A percentile compares a stretch with the other conserved stretches of the same genome.
These are phyloP conservation scores for Scartelaos histophorus DNA, from an alignment of 2,113 vertebrate species.

Conservation along the genomic window DNA sequence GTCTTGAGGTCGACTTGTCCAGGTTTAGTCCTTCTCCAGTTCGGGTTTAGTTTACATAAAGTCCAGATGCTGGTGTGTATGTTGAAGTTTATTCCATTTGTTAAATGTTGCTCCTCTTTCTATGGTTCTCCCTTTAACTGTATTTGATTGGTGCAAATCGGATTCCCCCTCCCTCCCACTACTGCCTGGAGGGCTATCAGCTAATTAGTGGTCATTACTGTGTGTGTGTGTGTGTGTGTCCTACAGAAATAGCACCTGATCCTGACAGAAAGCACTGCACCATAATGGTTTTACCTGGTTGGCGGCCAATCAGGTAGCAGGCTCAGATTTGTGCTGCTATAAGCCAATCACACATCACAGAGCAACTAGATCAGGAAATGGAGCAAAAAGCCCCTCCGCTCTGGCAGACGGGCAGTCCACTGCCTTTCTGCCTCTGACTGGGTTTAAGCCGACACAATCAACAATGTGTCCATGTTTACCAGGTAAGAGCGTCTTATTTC, in stretches of 20 bases:
- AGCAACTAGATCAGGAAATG: conserved; percentile 49
- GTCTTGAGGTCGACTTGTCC: neutral
- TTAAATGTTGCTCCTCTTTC: neutral
- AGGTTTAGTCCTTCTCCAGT: neutral
- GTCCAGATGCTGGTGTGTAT: neutral
- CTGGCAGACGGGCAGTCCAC: conserved; percentile 33
- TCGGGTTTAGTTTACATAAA: neutral
- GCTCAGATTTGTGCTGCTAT: conserved; percentile 25
- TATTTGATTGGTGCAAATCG: conserved; percentile 37
- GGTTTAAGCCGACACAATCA: conserved; percentile 10
- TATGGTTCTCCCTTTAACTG: neutral
- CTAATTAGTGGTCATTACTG: conserved; percentile 37
- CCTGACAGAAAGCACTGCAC: conserved; percentile 55
- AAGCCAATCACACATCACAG: conserved; percentile 63
- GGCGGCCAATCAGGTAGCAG: conserved; percentile 55
- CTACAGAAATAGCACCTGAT: conserved; percentile 65
- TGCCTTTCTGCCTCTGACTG: neutral
- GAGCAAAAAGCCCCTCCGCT: conserved; percentile 38
- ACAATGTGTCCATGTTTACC: conserved; percentile 20
- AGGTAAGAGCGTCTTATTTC: conserved; percentile 34
- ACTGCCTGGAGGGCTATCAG: conserved; percentile 8
- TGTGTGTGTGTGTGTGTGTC: conserved; percentile 11
- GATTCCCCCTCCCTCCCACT: conserved; percentile 18
- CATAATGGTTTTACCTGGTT: conserved; percentile 62
- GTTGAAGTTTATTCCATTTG: neutral